Conservation (phyloP, 2,797 vertebrate species). For the Acipenser oxyrinchus region DNA sequence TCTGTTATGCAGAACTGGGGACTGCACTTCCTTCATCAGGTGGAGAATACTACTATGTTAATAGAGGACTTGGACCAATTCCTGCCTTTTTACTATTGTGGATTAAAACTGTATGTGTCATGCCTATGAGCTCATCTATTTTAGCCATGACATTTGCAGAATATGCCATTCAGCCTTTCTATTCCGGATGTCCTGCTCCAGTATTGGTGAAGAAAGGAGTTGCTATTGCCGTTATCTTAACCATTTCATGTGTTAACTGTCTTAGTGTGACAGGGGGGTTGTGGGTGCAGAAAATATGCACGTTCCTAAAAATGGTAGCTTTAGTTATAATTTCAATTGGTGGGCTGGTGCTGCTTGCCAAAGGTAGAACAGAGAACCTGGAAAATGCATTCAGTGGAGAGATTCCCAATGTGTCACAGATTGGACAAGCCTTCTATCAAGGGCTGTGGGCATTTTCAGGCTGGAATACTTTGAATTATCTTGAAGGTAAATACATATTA, state of each 20-base stretch:
- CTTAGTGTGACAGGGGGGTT: conserved; percentile 36
- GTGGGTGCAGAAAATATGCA: conserved; percentile 46
- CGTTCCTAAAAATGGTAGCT: conserved; percentile 43
- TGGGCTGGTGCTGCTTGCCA: conserved; percentile 32
- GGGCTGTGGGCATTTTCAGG: conserved; percentile 47
- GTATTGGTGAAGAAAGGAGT: conserved; percentile 46
- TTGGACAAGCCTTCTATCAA: conserved; percentile 49
- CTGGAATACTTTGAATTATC: conserved; percentile 40
- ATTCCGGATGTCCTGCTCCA: conserved; percentile 36
- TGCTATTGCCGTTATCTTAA: conserved; percentile 43
- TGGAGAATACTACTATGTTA: conserved; percentile 50
- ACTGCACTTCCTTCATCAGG: conserved; percentile 34
- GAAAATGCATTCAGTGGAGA: conserved; percentile 36
- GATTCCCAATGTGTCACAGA: conserved; percentile 28
- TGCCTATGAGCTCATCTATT: conserved; percentile 37
- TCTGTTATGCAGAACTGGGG: conserved; percentile 46
- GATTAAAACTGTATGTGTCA: conserved; percentile 25
- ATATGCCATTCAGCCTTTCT: conserved; percentile 45
- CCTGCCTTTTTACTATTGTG: conserved; percentile 45
- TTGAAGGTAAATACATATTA: conserved; percentile 43
- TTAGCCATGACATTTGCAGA: conserved; percentile 46
- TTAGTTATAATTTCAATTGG: conserved; percentile 37
- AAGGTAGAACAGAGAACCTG: conserved; percentile 29
- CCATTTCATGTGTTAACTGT: conserved; percentile 44
- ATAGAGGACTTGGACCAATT: conserved; percentile 39